Percentiles rank a stretch among this genome's conserved stretches.
These are phyloP conservation scores for Cryptoblepharus egeriae DNA, from an alignment of 2,797 vertebrate species.

Conservation along the genomic window DNA sequence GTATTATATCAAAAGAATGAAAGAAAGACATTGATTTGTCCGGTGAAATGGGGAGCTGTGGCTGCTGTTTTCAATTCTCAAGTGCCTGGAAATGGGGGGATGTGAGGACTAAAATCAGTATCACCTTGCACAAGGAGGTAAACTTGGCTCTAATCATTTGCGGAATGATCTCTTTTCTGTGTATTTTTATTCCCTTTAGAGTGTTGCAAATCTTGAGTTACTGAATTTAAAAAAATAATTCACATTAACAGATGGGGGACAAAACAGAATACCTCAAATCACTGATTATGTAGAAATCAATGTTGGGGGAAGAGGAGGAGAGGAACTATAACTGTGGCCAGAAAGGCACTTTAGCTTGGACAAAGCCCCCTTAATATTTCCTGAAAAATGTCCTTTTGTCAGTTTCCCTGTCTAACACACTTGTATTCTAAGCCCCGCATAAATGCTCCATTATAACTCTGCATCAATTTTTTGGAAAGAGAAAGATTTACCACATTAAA, in stretches of 20 bases:
- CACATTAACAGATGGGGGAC: constrained; percentile 60
- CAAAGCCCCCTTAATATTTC: constrained; percentile 40
- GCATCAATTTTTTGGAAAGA: constrained; percentile 22
- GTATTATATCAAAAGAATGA: constrained; percentile 50
- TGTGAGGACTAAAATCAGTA: constrained; percentile 43
- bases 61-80: constrained; percentile 23
- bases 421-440: background rate
- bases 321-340: constrained; percentile 44
- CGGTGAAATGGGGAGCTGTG: constrained; percentile 35
- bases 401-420: constrained; percentile 21
- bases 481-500: constrained; percentile 51
- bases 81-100: background rate
- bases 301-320: background rate
- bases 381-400: constrained; percentile 25
- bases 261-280: constrained; percentile 42
- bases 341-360: constrained; percentile 46
- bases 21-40: constrained; percentile 31
- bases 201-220: constrained; percentile 55
- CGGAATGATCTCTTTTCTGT: constrained; percentile 33
- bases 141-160: constrained; percentile 30
- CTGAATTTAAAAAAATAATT: constrained; percentile 47
- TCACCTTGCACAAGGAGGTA: constrained; percentile 44
- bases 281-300: constrained; percentile 46
- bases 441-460: constrained; percentile 44
- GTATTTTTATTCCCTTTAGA: constrained; percentile 32